Conservation (phyloP, 2,113 vertebrate genomes). For the Herpailurus yagouaroundi region DNA sequence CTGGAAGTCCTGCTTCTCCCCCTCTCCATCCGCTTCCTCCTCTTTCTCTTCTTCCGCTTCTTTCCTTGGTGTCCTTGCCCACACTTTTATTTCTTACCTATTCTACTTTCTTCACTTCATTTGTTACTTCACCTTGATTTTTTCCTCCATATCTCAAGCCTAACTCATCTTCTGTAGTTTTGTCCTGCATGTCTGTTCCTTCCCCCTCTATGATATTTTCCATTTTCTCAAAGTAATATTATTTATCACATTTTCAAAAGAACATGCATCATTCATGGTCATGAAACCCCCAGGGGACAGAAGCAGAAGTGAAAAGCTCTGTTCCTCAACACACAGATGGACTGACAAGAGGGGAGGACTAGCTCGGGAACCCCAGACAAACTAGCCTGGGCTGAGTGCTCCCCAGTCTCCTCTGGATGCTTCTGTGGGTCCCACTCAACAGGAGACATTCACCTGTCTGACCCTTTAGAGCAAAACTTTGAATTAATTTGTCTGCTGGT, state of each 20-base stretch:
- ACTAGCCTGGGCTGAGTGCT: not conserved
- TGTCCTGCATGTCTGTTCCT: not conserved
- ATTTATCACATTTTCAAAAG: conserved; percentile 18
- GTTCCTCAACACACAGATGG: not conserved
- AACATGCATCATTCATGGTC: not conserved
- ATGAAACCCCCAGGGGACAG: not conserved
- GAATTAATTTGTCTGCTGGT: not conserved
- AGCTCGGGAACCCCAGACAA: not conserved
- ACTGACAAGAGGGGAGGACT: not conserved
- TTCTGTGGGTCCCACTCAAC: not conserved
- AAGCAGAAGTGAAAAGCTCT: not conserved
- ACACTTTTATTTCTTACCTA: not conserved
- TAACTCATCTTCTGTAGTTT: not conserved
- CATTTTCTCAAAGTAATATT: not conserved
- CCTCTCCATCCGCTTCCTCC: not conserved
- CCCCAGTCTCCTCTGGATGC: not conserved
- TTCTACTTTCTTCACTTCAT: not conserved
- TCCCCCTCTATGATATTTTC: not conserved
- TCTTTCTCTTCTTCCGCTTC: not conserved
- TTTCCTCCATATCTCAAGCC: not conserved
- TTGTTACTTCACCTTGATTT: not conserved
- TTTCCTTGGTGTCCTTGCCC: not conserved
- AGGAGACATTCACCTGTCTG: not conserved
- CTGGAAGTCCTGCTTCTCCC: not conserved
- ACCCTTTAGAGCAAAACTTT: not conserved